Evolutionary conservation across 2,113 vertebrate genomes (phyloP), one percentile per base, ranked within the genome.

Genomic region (Neolamprologus hecqui): DNA sequence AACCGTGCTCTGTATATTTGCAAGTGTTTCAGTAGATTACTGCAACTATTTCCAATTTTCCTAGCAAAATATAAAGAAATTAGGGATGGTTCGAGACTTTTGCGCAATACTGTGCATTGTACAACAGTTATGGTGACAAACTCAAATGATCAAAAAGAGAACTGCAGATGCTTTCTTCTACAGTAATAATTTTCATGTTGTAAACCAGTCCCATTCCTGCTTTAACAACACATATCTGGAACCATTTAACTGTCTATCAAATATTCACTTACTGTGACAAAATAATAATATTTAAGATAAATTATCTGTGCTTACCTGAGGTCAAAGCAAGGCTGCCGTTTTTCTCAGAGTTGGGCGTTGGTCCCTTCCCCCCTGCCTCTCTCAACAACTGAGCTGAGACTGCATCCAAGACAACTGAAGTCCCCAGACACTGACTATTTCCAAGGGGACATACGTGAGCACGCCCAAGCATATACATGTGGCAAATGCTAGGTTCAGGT

Each of bases 391-490:
- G 60, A 91, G 73, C 84, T 88, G 84, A 93, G 68, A 81, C 86
- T 79, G 93, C 92, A 92, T 92, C 96, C 96, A 96, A 92, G 96
- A 94, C 96, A 89, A 97, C 96, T 23, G 7, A 57, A 85, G 68
- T 94, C 96, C 94, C 94, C 79, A 51, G 92, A 88, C 83, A 40
- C 42, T 15, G 15, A 28, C 14, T 37, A 40, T 82, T 84, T 87
- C 88, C 90, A 83, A n/a, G 4, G 87, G 89, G 90, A 93, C 82
- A 80, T 58, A 81, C 53, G 80, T 12, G 49, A 57, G 85, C 63
- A 75, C 57, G 19, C 51, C 70, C 37, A 82, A 49, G 28, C 21
- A 35, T 5, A 45, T 58, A 75, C 63, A 58, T 28, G 51, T 10
- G 3, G 80, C 63, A 68, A 33, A 0, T 17, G 54, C 37, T n/a